phyloP scores from a whole-genome alignment of 1,140 invertebrate species.

The Paralvinella palmiformis region DNA sequence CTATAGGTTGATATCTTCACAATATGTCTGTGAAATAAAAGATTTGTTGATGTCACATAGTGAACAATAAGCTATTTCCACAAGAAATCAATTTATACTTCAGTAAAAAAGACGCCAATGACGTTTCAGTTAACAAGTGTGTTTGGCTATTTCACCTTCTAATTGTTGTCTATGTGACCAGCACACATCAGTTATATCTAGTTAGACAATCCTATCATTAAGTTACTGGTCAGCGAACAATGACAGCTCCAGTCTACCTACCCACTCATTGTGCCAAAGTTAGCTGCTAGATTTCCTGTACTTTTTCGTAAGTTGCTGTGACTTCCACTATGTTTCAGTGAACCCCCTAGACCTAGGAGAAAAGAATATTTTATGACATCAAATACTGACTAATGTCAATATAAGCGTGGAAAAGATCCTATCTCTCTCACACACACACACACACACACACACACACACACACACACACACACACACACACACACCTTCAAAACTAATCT shows the following conservation, averaged over 20 bases:
- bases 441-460: background rate
- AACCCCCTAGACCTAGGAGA: background rate
- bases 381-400: background rate
- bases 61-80: no score
- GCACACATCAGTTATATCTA: background rate
- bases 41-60: no score
- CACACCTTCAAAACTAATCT: slow-evolving; percentile 67
- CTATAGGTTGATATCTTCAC: no score
- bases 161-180: background rate
- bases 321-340: background rate
- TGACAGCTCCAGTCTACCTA: background rate
- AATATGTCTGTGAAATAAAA: no score
- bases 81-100: no score
- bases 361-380: background rate
- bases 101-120: no score
- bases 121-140: no score
- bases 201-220: background rate
- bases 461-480: background rate
- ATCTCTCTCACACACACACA: background rate
- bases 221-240: background rate
- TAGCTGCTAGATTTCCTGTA: slow-evolving; percentile 17
- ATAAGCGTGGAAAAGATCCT: background rate
- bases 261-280: background rate
- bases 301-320: background rate
- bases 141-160: background rate